Percentiles rank a stretch among this genome's conserved stretches.
phyloP scores from a whole-genome alignment of 2,888 invertebrate genomes.

The Andrena trimmerana region DNA sequence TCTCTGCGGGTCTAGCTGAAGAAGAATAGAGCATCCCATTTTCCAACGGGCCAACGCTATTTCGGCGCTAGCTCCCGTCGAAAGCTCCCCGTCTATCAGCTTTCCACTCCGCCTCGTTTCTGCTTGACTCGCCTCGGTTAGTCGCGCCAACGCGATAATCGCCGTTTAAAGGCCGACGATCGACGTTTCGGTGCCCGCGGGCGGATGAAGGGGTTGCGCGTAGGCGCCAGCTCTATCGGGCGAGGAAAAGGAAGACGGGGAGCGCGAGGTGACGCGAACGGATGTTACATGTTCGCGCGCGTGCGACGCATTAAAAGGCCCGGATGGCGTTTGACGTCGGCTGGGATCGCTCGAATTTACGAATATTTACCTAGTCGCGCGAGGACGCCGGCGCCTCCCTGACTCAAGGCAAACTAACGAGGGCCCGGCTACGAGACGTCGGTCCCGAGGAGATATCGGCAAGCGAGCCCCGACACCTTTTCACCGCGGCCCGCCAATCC shows the following conservation, averaged over 20 bases:
- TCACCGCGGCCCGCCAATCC: constrained; percentile 59
- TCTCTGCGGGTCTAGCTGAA: background rate
- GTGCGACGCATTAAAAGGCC: constrained; percentile 51
- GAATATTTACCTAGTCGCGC: constrained; percentile 73
- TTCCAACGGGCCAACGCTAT: constrained; percentile 65
- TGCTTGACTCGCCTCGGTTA: constrained; percentile 26
- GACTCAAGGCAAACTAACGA: constrained; percentile 59
- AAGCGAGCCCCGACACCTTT: constrained; percentile 55
- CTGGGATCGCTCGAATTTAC: constrained; percentile 74
- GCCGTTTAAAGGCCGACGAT: constrained; percentile 42
- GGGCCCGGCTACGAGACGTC: constrained; percentile 33
- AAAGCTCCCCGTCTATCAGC: constrained; percentile 32
- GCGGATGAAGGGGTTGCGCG: constrained; percentile 7
- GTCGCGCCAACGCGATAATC: constrained; percentile 54
- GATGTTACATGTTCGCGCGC: constrained; percentile 15
- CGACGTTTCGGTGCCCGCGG: constrained; percentile 17
- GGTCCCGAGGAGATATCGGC: constrained; percentile 43
- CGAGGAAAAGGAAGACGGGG: constrained; percentile 1
- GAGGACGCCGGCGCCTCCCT: constrained; percentile 72
- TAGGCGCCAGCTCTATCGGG: constrained; percentile 47
- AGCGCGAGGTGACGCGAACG: constrained; percentile 35
- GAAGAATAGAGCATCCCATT: constrained; percentile 20
- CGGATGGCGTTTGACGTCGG: constrained; percentile 51
- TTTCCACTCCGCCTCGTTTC: background rate
- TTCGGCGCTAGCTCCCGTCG: constrained; percentile 53